Evolutionary conservation across 2,797 vertebrate species (phyloP).

Genomic region (Otus scops): DNA sequence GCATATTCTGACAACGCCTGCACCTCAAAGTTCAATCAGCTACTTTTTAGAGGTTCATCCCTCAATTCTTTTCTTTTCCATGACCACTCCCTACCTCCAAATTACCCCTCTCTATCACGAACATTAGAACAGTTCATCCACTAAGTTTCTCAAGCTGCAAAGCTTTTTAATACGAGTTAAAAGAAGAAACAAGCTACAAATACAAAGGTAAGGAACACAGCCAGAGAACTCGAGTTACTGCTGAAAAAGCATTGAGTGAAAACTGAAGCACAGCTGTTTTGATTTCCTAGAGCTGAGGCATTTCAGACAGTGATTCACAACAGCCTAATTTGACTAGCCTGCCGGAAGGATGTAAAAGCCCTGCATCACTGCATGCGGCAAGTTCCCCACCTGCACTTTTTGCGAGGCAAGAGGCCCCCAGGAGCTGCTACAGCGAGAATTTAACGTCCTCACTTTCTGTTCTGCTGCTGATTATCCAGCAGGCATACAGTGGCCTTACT

Average conservation of each 20-base stretch:
- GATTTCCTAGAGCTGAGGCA: not conserved
- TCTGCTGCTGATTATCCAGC: not conserved
- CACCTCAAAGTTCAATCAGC: not conserved
- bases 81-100: not conserved
- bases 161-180: not conserved
- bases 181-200: not conserved
- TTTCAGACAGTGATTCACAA: not conserved
- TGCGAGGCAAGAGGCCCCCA: not conserved
- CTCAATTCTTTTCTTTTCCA: not conserved
- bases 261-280: not conserved
- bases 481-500: not conserved
- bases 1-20: not conserved
- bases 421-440: not conserved
- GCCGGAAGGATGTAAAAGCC: not conserved
- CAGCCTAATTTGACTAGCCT: not conserved
- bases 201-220: not conserved
- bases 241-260: not conserved
- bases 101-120: not conserved
- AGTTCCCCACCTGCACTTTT: not conserved
- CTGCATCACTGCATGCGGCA: not conserved
- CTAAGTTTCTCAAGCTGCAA: not conserved
- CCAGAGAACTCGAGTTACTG: not conserved
- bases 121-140: not conserved
- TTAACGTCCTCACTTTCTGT: not conserved
- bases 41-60: not conserved